phyloP scores from a whole-genome alignment of 1,140 invertebrate species.

The Drosophila pseudoobscura region DNA sequence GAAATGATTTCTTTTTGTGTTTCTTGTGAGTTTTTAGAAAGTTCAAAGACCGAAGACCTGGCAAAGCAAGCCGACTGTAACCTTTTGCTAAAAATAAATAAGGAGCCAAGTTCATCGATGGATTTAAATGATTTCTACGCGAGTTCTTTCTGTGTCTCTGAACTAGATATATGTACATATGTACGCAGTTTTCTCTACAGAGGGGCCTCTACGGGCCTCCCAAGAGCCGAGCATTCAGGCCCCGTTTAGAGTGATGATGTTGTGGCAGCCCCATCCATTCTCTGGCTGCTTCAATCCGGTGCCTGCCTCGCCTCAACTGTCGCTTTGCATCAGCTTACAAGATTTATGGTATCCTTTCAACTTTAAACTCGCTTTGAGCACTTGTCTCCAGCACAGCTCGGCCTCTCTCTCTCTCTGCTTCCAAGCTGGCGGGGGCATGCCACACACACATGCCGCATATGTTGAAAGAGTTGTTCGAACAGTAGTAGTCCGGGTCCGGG shows the following conservation, averaged over 20 bases:
- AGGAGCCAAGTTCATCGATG: too few relatives aligned
- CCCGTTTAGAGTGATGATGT: conserved; percentile 6
- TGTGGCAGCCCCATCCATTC: conserved; percentile 1
- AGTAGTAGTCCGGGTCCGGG: conserved; percentile 2
- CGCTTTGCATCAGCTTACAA: conserved; percentile 66
- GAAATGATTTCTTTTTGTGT: too few relatives aligned
- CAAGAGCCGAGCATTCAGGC: background rate
- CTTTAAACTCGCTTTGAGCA: conserved; percentile 68
- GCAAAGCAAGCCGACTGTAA: too few relatives aligned
- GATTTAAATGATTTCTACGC: too few relatives aligned
- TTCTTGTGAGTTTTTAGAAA: too few relatives aligned
- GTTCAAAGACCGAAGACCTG: too few relatives aligned
- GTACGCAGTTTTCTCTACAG: background rate
- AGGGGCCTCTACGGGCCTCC: too few relatives aligned
- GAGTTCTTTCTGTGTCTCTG: too few relatives aligned
- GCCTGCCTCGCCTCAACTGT: conserved; percentile 23
- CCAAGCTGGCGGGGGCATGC: conserved; percentile 20
- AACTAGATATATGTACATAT: too few relatives aligned
- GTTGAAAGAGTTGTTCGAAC: background rate
- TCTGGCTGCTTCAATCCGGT: too few relatives aligned
- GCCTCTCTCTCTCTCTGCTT: conserved; percentile 9
- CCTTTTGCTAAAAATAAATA: too few relatives aligned
- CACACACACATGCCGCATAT: conserved; percentile 23
- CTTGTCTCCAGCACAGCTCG: conserved; percentile 45
- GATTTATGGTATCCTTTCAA: conserved; percentile 81